A percentile compares a stretch with the other conserved stretches of the same genome.
phyloP scores from a whole-genome alignment of 1,140 invertebrate genomes.

The Eulimnadia texana region DNA sequence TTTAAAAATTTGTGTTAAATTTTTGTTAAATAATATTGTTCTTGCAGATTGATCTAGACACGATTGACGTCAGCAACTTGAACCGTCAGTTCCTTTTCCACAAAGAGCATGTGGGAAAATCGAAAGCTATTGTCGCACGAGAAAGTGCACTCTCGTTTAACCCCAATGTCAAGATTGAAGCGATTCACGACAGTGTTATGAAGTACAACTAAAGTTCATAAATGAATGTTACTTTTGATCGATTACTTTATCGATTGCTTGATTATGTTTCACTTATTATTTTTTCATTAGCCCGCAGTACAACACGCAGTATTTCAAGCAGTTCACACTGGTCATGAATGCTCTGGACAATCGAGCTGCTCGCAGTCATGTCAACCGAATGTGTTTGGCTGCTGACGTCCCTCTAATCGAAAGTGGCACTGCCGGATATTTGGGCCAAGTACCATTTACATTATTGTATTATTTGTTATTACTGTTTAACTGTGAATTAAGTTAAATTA shows the following conservation, averaged over 20 bases:
- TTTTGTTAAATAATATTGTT: conserved; percentile 15
- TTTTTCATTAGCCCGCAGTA: conserved; percentile 54
- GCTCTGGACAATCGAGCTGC: conserved; percentile 94
- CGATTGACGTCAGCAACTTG: conserved; percentile 98
- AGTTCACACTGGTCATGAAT: conserved; percentile 88
- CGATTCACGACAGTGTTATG: conserved; percentile 87
- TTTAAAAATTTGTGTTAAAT: background rate
- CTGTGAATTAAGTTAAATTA: background rate
- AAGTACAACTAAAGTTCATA: conserved; percentile 39
- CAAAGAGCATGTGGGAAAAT: conserved; percentile 93
- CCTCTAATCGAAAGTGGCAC: conserved; percentile 94
- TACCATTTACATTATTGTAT: no score
- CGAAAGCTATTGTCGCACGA: conserved; percentile 76
- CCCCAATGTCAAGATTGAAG: conserved; percentile 69
- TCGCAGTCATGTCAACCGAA: conserved; percentile 94
- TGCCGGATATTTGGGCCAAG: conserved; percentile 89
- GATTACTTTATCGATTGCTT: conserved; percentile 1
- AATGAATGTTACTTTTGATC: background rate
- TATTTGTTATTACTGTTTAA: conserved; percentile 26
- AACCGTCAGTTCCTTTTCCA: conserved; percentile 97
- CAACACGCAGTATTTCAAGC: conserved; percentile 79
- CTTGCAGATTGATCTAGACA: conserved; percentile 93
- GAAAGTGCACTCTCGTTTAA: conserved; percentile 80
- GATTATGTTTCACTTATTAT: conserved; percentile 4
- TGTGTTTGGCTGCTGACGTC: conserved; percentile 89